Evolutionary conservation across 2,888 invertebrate species (phyloP), one percentile per base, ranked within the genome.

Genomic region (Fragum fragum): DNA sequence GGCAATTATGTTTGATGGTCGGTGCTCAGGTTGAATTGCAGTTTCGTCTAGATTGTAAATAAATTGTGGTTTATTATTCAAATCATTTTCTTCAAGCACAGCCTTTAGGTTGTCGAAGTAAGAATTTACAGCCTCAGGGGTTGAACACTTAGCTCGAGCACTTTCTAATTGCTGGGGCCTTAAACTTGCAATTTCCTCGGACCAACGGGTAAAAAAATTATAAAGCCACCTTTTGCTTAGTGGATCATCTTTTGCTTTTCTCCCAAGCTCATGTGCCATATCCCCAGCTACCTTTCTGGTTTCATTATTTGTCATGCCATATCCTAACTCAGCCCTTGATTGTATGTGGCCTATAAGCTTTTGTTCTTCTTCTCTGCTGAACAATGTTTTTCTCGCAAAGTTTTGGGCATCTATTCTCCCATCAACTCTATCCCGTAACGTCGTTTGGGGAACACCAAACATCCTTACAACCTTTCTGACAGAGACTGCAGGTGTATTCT

Each of bases 1-100:
- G 1, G 57, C 71, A 29, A 80, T 57, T 0, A 76, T 32, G 29
- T 76, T 76, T 0, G 73, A 23, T 36, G 73, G 80, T 18, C 23
- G 66, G 47, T 80, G 80, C 16, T 76, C 72, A 14, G 76, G 80
- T 28, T 72, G 69, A 18, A 80, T 42, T 14, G 57, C 80, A 14
- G 76, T 80, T 71, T 80, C 76, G n/a, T n/a, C n/a, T n/a, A n/a
- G n/a, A n/a, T n/a, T n/a, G 68, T 57, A 80, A 11, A 76, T 80
- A 23, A 14, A 28, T 1, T 80, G 59, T 5, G 81, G 63, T 29
- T 79, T 83, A 21, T 79, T 57, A 47, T 32, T 18, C 9, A 70
- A 32, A 5, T 69, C 57, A n/a, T 79, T 52, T 14, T n/a, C 26
- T 6, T 69, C 74, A 53, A 83, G 0, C 23, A 76, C 79, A 47